Evolutionary conservation across 2,113 vertebrate species (phyloP).

Genomic region (Poeciliopsis occidentalis): DNA sequence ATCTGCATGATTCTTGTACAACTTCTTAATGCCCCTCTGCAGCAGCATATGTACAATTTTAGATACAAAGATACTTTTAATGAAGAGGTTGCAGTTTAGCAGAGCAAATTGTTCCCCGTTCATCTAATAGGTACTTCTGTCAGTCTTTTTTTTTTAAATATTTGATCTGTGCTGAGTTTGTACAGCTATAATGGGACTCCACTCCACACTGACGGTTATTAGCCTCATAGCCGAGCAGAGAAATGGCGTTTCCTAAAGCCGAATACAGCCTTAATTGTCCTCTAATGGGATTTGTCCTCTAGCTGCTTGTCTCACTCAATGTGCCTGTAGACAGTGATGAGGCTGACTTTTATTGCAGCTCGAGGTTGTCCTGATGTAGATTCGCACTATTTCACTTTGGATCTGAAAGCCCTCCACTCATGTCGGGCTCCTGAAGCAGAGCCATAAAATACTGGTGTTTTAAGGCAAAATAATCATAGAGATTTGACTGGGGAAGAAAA

Average conservation of each 20-base stretch:
- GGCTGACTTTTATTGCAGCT: slow-evolving; percentile 70
- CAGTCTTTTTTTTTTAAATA: slow-evolving; percentile 36
- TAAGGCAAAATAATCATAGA: too few species aligned
- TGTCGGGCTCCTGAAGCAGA: background rate
- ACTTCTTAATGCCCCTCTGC: slow-evolving; percentile 3
- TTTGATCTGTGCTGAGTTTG: slow-evolving; percentile 54
- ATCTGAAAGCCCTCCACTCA: slow-evolving; percentile 5
- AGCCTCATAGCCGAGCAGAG: slow-evolving; percentile 29
- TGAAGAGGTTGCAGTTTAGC: slow-evolving; percentile 3
- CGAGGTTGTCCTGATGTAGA: slow-evolving; percentile 51
- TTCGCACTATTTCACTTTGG: slow-evolving; percentile 11
- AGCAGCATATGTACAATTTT: slow-evolving; percentile 12
- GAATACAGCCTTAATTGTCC: slow-evolving; percentile 62
- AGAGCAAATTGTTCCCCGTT: slow-evolving; percentile 19
- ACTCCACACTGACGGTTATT: slow-evolving; percentile 54
- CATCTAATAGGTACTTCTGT: slow-evolving; percentile 41
- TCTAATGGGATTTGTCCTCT: slow-evolving; percentile 73
- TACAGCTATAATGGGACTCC: slow-evolving; percentile 57
- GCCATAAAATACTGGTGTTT: too few species aligned
- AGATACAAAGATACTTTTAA: slow-evolving; percentile 18
- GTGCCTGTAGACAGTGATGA: slow-evolving; percentile 63
- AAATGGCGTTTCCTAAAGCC: slow-evolving; percentile 48
- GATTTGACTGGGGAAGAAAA: too few species aligned
- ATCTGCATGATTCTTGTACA: background rate
- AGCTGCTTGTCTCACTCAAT: slow-evolving; percentile 66